Evolutionary conservation across 2,888 invertebrate genomes (phyloP).

Genomic region (Carabus problematicus): DNA sequence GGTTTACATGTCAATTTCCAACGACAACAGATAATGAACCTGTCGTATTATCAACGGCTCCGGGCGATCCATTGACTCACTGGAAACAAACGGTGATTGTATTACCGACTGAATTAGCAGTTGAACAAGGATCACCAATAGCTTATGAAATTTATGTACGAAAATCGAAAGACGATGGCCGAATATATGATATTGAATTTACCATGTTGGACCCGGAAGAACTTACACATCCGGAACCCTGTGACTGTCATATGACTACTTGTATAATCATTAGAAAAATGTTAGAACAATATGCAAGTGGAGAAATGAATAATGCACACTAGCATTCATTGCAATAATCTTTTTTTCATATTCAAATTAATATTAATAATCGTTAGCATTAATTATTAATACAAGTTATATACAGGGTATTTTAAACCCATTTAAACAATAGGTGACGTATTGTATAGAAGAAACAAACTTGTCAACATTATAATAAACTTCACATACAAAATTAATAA

Average conservation of each 20-base stretch:
- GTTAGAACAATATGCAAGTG: conserved; percentile 61
- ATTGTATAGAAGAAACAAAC: too few species aligned
- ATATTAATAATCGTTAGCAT: background rate
- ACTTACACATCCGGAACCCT: conserved; percentile 79
- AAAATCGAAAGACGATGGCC: conserved; percentile 60
- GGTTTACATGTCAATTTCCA: conserved; percentile 83
- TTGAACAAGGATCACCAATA: conserved; percentile 70
- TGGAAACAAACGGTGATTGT: conserved; percentile 81
- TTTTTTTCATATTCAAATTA: background rate
- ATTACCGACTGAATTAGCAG: conserved; percentile 69
- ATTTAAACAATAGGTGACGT: too few species aligned
- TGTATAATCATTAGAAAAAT: conserved; percentile 75
- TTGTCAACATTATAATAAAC: too few species aligned
- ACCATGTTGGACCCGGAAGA: conserved; percentile 72
- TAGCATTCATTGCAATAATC: background rate
- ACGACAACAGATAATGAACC: conserved; percentile 54
- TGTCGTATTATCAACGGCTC: conserved; percentile 65
- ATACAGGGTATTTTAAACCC: too few species aligned
- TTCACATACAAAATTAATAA: too few species aligned
- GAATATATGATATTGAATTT: conserved; percentile 75
- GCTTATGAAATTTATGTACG: conserved; percentile 72
- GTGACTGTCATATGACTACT: conserved; percentile 77
- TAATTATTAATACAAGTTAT: background rate
- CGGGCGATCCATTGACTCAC: conserved; percentile 66
- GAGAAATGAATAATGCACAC: background rate